phyloP scores from a whole-genome alignment of 2,113 vertebrate species.

The Isurus oxyrinchus region DNA sequence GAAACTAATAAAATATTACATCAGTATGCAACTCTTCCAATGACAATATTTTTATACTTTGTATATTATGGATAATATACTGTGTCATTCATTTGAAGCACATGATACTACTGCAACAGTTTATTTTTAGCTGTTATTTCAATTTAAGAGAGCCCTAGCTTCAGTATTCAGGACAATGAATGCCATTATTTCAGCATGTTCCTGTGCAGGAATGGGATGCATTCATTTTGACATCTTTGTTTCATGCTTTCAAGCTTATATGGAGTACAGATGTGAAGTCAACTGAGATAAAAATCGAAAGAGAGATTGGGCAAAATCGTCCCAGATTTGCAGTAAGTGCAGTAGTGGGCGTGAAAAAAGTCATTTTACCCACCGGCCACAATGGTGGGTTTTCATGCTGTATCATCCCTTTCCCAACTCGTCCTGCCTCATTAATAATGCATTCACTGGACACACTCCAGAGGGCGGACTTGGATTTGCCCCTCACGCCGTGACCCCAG shows the following conservation, averaged over 20 bases:
- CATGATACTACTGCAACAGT: not conserved
- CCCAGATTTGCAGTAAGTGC: no score
- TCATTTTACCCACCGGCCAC: no score
- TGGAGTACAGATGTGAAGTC: not conserved
- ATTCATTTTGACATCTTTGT: not conserved
- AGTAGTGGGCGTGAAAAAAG: no score
- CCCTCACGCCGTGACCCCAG: no score
- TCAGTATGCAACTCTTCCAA: not conserved
- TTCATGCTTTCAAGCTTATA: not conserved
- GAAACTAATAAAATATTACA: not conserved
- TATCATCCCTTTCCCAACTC: no score
- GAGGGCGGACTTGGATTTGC: no score
- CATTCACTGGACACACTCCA: no score
- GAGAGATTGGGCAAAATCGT: not conserved
- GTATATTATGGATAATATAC: not conserved
- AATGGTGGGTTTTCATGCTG: no score
- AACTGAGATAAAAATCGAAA: not conserved
- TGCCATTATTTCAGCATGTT: not conserved
- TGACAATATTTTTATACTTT: not conserved
- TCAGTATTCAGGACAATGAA: not conserved
- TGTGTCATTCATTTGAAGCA: not conserved
- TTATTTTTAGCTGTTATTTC: not conserved
- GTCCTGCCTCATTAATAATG: no score
- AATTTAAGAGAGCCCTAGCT: not conserved
- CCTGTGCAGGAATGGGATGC: not conserved